These are phyloP conservation scores for Pan troglodytes DNA, from an alignment of 2,113 vertebrate genomes.

Conservation along the genomic window NHGRI_mPanTro3-v2.1_pri NC_072408.2:50639501-50640000, in stretches of 20 bases:
- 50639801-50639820: not conserved
- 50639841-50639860: accelerated
- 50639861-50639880: not conserved
- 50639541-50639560: not conserved
- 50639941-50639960: not conserved
- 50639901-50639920: not conserved
- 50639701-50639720: not conserved
- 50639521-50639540: not conserved
- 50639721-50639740: not conserved
- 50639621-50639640: not conserved
- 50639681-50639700: not conserved
- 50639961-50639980: not conserved
- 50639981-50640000: not conserved
- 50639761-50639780: not conserved
- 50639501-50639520: not conserved
- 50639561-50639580: not conserved
- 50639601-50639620: not conserved
- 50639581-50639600: not conserved
- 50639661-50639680: too few species aligned
- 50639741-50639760: not conserved
- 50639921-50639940: not conserved
- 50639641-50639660: not conserved
- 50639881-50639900: not conserved
- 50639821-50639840: accelerated
- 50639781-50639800: not conserved